Evolutionary conservation across 2,888 invertebrate genomes (phyloP).

Genomic region (Tetramorium bicarinatum): DNA sequence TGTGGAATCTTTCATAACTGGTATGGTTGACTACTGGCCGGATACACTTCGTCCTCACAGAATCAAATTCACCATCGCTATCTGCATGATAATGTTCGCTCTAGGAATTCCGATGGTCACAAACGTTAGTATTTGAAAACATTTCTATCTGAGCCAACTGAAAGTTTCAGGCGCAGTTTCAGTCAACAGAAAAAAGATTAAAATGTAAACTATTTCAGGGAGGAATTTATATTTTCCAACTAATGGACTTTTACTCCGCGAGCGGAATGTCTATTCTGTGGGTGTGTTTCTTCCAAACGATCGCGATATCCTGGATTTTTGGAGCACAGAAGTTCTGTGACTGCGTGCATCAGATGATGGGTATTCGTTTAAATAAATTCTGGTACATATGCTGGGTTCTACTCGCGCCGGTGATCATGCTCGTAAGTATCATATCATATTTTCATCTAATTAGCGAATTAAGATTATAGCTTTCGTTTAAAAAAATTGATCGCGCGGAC

Average conservation of each 20-base stretch:
- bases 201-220: constrained; percentile 80
- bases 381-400: constrained; percentile 89
- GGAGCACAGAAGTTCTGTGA: constrained; percentile 88
- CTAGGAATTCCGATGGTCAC: constrained; percentile 90
- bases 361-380: constrained; percentile 87
- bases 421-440: constrained; percentile 85
- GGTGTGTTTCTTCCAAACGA: constrained; percentile 89
- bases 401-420: constrained; percentile 88
- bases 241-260: constrained; percentile 88
- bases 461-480: background rate
- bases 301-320: constrained; percentile 89
- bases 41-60: constrained; percentile 88
- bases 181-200: constrained; percentile 3
- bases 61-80: constrained; percentile 89
- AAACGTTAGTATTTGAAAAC: constrained; percentile 85
- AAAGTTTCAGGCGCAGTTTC: background rate
- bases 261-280: constrained; percentile 89
- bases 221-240: constrained; percentile 86
- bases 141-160: background rate
- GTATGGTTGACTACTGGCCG: constrained; percentile 89
- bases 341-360: constrained; percentile 90
- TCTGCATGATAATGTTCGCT: constrained; percentile 88
- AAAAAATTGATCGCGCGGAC: background rate
- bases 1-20: constrained; percentile 89
- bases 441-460: background rate